Evolutionary conservation across 2,888 invertebrate species (phyloP).

Genomic region (Xestia xanthographa): DNA sequence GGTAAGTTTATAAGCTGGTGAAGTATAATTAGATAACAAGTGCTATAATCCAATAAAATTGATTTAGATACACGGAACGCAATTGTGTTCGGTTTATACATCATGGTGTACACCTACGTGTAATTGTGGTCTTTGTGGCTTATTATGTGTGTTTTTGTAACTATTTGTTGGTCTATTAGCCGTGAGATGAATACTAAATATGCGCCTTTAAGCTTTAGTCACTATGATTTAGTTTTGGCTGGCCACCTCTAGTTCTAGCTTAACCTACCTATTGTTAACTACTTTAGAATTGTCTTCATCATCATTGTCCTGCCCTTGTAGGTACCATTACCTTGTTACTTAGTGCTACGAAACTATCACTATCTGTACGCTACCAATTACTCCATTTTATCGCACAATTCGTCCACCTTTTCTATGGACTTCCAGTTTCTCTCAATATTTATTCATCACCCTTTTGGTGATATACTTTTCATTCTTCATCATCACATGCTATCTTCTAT

Average conservation of each 20-base stretch:
- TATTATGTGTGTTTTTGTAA: slow-evolving; percentile 55
- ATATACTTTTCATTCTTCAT: background rate
- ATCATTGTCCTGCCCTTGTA: background rate
- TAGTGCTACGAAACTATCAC: background rate
- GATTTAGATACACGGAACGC: slow-evolving; percentile 84
- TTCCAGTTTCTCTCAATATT: background rate
- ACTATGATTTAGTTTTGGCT: background rate
- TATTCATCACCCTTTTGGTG: background rate
- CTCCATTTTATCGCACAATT: background rate
- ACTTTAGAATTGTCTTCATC: background rate
- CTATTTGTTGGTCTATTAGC: slow-evolving; percentile 32
- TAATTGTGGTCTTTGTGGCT: slow-evolving; percentile 49
- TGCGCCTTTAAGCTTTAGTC: background rate
- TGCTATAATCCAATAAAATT: slow-evolving; percentile 84
- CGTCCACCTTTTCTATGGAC: background rate
- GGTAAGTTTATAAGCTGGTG: slow-evolving; percentile 52
- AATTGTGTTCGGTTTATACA: slow-evolving; percentile 61
- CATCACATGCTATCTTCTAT: background rate
- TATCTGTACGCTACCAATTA: background rate
- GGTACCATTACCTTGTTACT: background rate
- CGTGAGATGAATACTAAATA: slow-evolving; percentile 17
- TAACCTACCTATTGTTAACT: background rate
- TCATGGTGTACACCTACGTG: slow-evolving; percentile 54
- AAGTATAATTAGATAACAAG: slow-evolving; percentile 84
- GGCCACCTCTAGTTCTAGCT: background rate